Percentiles rank a stretch among this genome's conserved stretches.
phyloP scores from a whole-genome alignment of 2,113 vertebrate genomes.

The Ammodytes dubius region DNA sequence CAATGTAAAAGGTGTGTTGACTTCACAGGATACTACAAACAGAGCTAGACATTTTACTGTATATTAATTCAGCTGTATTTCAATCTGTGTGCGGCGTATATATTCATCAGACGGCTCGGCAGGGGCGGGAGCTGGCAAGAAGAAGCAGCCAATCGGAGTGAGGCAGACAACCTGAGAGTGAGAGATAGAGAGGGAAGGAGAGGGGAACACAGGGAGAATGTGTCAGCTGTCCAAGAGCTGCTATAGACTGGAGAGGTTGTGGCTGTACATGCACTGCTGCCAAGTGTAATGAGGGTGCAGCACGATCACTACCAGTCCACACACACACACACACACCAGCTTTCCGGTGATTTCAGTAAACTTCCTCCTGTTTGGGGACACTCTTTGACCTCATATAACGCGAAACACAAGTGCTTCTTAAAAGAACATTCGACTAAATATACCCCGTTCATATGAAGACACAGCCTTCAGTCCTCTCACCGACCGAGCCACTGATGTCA shows the following conservation, averaged over 20 bases:
- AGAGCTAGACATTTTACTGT: conserved; percentile 22
- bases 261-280: conserved; percentile 29
- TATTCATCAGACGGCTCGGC: conserved; percentile 28
- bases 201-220: conserved; percentile 13
- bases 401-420: conserved; percentile 21
- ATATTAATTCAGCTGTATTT: conserved; percentile 51
- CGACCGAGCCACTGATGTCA: neutral
- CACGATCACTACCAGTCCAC: conserved; percentile 26
- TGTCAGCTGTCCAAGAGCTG: conserved; percentile 49
- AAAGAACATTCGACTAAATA: neutral
- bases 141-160: conserved; percentile 24
- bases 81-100: conserved; percentile 10
- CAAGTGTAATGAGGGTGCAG: conserved; percentile 52
- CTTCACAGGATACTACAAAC: conserved; percentile 30
- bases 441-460: neutral
- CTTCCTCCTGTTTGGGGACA: conserved; percentile 6
- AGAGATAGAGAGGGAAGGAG: neutral
- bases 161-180: conserved; percentile 22
- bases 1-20: conserved; percentile 35
- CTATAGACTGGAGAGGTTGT: conserved; percentile 50
- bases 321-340: conserved; percentile 4
- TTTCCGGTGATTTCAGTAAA: conserved; percentile 21
- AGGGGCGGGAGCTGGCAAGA: conserved; percentile 13
- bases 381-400: neutral
- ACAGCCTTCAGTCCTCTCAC: neutral